Evolutionary conservation across 92 coral and sea anemone genomes (phyloP).

Genomic region (Desmophyllum pertusum): DNA sequence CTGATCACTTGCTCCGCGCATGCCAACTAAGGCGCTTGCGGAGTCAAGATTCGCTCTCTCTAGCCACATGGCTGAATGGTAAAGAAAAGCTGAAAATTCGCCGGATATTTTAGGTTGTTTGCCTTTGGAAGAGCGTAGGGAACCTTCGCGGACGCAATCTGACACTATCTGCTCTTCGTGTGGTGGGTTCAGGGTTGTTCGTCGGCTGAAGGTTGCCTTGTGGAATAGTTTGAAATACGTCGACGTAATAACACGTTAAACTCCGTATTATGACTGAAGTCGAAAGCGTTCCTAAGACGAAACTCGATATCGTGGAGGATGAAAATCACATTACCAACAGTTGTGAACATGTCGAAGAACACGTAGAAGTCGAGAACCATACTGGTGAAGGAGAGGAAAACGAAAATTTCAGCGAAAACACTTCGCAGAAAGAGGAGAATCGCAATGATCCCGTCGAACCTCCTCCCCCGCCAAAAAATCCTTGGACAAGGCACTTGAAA

Average conservation of each 20-base stretch:
- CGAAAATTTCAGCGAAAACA: constrained; percentile 54
- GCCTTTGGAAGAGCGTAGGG: constrained; percentile 76
- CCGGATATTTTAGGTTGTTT: constrained; percentile 64
- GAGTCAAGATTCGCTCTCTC: constrained; percentile 73
- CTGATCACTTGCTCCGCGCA: constrained; percentile 75
- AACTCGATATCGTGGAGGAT: constrained; percentile 78
- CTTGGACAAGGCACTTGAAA: constrained; percentile 89
- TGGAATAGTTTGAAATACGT: constrained; percentile 78
- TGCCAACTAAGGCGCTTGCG: constrained; percentile 58
- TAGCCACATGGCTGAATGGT: constrained; percentile 96
- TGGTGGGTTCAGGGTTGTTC: constrained; percentile 90
- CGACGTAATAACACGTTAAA: constrained; percentile 72
- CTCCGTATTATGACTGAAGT: constrained; percentile 96
- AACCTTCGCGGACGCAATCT: constrained; percentile 97
- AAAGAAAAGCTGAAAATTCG: constrained; percentile 75
- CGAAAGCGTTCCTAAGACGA: constrained; percentile 82
- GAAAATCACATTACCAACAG: constrained; percentile 50
- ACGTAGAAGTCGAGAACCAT: constrained; percentile 46
- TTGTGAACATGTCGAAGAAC: constrained; percentile 31
- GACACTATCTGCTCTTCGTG: constrained; percentile 80
- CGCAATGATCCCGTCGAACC: constrained; percentile 60
- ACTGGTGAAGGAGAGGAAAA: constrained; percentile 41
- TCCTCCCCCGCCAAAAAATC: constrained; percentile 93
- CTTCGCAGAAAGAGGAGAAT: constrained; percentile 58
- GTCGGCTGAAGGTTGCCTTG: constrained; percentile 94